Conservation (phyloP, 2,888 invertebrate species). For the Gandaritis pyraliata region DNA sequence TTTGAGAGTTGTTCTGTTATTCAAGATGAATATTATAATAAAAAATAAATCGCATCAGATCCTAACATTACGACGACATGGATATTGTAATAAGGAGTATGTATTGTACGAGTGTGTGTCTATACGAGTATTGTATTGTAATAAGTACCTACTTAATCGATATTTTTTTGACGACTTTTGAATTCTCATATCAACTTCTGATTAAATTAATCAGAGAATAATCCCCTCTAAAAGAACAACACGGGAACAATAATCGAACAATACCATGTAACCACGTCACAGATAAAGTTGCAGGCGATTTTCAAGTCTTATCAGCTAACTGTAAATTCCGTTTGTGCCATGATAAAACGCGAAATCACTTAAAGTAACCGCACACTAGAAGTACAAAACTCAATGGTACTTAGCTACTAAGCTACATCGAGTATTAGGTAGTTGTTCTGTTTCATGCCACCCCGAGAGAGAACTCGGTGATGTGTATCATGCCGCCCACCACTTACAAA, state of each 20-base stretch:
- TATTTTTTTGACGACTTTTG: neutral
- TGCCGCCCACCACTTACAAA: constrained; percentile 20
- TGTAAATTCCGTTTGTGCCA: constrained; percentile 41
- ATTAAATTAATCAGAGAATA: neutral
- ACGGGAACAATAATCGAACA: constrained; percentile 12
- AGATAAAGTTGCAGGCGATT: constrained; percentile 50
- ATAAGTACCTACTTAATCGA: neutral
- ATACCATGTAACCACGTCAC: constrained; percentile 40
- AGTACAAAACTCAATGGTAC: neutral
- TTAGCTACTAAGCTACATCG: neutral
- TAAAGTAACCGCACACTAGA: constrained; percentile 10
- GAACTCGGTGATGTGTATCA: neutral
- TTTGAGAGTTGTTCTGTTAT: no score
- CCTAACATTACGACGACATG: no score
- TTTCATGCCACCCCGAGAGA: constrained; percentile 2
- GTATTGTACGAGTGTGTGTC: no score
- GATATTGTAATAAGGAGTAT: no score
- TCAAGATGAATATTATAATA: no score
- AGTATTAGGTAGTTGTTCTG: neutral
- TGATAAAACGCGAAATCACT: constrained; percentile 32
- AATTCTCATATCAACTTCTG: neutral
- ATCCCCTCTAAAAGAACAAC: neutral
- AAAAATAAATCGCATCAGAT: no score
- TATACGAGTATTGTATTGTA: no score
- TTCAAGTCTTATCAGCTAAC: constrained; percentile 44